Base-by-base conservation (phyloP, 2,888 invertebrate species). In the Drosophila prostipennis region DNA sequence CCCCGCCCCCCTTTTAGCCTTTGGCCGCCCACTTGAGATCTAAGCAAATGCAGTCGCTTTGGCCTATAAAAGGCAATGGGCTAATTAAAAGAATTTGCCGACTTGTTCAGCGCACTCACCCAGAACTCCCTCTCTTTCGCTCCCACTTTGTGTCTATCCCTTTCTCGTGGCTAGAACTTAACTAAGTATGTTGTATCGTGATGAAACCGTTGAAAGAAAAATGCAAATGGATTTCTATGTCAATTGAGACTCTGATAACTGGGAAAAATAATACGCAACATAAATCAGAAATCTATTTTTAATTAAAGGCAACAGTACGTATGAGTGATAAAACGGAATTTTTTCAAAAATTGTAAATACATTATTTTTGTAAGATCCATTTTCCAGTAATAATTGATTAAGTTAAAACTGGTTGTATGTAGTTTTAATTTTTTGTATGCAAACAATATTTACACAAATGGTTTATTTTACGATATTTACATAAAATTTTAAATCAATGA, bases 41-140 rank as follows among this genome's bases (percentile, higher is more conserved):
- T 82, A 82, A 77, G 79, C 77, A 82, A 79, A 79, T 82, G 61
- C 49, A 68, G 53, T 65, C 42, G 46, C 70, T 67, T 68, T 67
- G 65, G 57, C 60, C 54, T 76, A 80, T 51, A 85, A 79, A 71
- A 73, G 79, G 81, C 87, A 68, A 56, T 72, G 60, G 73, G 65
- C 81, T 87, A 80, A 80, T 80, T 80, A 84, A 84, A 87, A 71
- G 72, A 79, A 65, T 70, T 82, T 60, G 86, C 79, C 79, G 65
- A 76, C 79, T 63, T 52, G 79, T 60, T 69, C 48, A 69, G 60
- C 79, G 45, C 34, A 54, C 34, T 61, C 46, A 40, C 19, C 45
- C 69, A 53, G 34, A 53, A 68, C 53, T 54, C 32, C 14, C 19
- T 37, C 45, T 46, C n/a, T 53, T 36, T 43, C 29, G 16, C 23